A percentile compares a stretch with the other conserved stretches of the same genome.
Evolutionary conservation across 30 jellyfish, hydroid and myxozoan genomes (phyloP).

Genomic region (Turritopsis dohrnii): DNA sequence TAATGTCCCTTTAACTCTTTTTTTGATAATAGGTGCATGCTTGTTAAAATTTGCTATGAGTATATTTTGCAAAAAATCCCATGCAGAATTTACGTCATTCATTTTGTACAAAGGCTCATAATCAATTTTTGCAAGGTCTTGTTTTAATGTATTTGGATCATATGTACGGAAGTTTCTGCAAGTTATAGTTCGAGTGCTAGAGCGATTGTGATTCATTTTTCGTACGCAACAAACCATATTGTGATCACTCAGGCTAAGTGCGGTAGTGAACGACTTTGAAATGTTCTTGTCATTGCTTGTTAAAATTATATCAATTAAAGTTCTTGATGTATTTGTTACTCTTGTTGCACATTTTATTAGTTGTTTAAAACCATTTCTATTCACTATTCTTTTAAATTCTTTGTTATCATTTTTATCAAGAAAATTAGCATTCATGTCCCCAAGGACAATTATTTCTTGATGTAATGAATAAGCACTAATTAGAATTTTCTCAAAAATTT

Average conservation of each 20-base stretch:
- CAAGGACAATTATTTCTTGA: constrained; percentile 51
- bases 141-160: no score
- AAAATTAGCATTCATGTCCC: constrained; percentile 53
- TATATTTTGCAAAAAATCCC: constrained; percentile 1
- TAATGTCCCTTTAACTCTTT: constrained; percentile 28
- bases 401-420: constrained; percentile 42
- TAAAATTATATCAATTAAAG: constrained; percentile 48
- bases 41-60: constrained; percentile 9
- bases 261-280: constrained; percentile 15
- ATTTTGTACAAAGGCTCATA: constrained; percentile 27
- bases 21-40: constrained; percentile 39
- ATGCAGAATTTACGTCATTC: constrained; percentile 18
- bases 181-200: no score
- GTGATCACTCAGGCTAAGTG: constrained; percentile 36
- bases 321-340: constrained; percentile 45
- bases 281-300: constrained; percentile 36
- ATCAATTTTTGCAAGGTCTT: no score
- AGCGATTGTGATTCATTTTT: constrained; percentile 40
- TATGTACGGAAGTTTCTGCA: no score
- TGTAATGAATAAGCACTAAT: background rate
- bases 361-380: constrained; percentile 40
- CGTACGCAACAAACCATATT: constrained; percentile 50
- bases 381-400: constrained; percentile 41
- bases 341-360: constrained; percentile 43
- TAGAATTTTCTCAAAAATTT: background rate